These are phyloP conservation scores for Drosophila micromelanica DNA, from an alignment of 1,140 invertebrate genomes.

Conservation along the genomic window DNA sequence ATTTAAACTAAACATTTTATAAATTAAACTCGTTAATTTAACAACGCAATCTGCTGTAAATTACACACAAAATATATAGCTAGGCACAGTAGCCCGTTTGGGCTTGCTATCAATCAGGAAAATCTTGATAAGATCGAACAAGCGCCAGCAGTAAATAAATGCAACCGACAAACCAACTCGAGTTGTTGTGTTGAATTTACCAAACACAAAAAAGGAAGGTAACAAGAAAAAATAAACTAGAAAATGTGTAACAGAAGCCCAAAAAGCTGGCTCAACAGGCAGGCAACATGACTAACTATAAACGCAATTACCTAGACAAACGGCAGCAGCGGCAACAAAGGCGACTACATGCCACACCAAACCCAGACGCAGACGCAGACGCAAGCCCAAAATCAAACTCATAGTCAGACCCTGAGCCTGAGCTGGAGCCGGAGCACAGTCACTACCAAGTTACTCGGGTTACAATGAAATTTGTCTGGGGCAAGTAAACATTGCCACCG, in stretches of 20 bases:
- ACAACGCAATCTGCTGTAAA: not conserved
- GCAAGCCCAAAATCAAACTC: conserved; percentile 6
- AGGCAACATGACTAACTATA: conserved; percentile 69
- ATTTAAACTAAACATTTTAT: too few species aligned
- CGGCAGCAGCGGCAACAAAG: conserved; percentile 58
- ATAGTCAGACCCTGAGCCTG: not conserved
- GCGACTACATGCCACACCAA: conserved; percentile 61
- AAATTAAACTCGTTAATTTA: not conserved
- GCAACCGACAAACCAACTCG: conserved; percentile 15
- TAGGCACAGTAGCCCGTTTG: not conserved
- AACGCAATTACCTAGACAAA: conserved; percentile 77
- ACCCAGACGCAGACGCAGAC: conserved; percentile 1
- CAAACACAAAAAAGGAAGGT: conserved; percentile 1
- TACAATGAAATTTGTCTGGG: conserved; percentile 84
- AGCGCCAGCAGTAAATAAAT: conserved; percentile 61
- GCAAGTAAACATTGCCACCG: conserved; percentile 79
- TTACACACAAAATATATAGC: not conserved
- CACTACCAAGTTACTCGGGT: conserved; percentile 84
- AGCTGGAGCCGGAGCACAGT: conserved; percentile 6
- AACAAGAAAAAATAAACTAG: not conserved
- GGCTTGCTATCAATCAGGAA: conserved; percentile 39
- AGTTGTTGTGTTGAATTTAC: conserved; percentile 5
- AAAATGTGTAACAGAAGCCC: conserved; percentile 58
- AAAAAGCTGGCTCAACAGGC: conserved; percentile 3
- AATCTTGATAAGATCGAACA: conserved; percentile 67